Conservation (phyloP, 2,888 invertebrate species). For the Aquatica leii region DNA sequence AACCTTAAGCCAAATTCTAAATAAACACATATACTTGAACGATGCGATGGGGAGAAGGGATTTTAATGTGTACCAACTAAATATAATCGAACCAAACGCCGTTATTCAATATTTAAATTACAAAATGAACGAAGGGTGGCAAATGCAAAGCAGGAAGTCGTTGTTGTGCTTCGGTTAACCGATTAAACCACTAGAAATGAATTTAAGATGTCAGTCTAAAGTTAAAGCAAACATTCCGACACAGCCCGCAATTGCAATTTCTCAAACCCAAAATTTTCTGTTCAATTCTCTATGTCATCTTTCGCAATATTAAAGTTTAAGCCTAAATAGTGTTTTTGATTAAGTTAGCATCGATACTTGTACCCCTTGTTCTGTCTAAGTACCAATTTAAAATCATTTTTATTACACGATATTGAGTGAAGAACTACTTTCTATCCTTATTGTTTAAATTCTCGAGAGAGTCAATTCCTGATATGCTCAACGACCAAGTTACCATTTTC, state of each 20-base stretch:
- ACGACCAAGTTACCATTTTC: no score
- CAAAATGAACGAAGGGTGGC: slow-evolving; percentile 42
- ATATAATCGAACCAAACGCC: slow-evolving; percentile 43
- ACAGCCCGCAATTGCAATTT: background rate
- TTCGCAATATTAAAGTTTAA: no score
- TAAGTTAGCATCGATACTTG: background rate
- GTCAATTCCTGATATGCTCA: no score
- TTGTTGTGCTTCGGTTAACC: slow-evolving; percentile 41
- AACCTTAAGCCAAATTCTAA: slow-evolving; percentile 37
- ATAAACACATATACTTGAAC: slow-evolving; percentile 42
- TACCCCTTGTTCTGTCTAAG: slow-evolving; percentile 5
- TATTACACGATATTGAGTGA: background rate
- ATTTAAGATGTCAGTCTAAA: slow-evolving; percentile 40
- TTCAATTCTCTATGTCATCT: background rate
- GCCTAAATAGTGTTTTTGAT: no score
- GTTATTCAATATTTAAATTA: slow-evolving; percentile 48
- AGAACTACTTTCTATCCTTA: background rate
- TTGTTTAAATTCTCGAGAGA: slow-evolving; percentile 5
- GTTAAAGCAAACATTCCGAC: slow-evolving; percentile 22
- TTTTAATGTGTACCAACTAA: slow-evolving; percentile 41
- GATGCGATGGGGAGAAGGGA: slow-evolving; percentile 37
- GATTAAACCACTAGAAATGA: slow-evolving; percentile 44
- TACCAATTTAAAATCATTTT: slow-evolving; percentile 14
- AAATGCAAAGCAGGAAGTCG: slow-evolving; percentile 42
- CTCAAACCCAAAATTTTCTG: background rate